phyloP scores from a whole-genome alignment of 2,797 vertebrate species.

The Margarornis squamiger region DNA sequence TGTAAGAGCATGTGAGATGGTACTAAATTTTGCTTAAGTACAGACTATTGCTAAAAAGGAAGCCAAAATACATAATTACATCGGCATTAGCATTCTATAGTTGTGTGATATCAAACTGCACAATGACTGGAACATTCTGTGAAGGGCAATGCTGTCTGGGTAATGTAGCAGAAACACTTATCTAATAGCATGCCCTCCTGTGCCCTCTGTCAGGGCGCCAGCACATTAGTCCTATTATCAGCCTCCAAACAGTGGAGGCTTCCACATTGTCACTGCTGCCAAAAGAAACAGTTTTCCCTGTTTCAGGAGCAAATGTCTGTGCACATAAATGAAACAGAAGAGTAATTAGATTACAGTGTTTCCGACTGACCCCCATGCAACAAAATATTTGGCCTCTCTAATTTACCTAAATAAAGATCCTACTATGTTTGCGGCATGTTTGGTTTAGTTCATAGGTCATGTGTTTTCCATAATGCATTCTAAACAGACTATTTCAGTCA shows the following conservation, averaged over 20 bases:
- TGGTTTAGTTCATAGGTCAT: constrained; percentile 11
- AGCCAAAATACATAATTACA: constrained; percentile 74
- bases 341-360: constrained; percentile 47
- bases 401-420: constrained; percentile 16
- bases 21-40: constrained; percentile 75
- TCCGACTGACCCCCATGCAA: not conserved
- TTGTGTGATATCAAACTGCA: constrained; percentile 48
- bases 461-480: constrained; percentile 26
- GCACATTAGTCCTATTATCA: constrained; percentile 46
- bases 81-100: constrained; percentile 68
- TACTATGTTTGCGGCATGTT: not conserved
- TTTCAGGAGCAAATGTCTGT: constrained; percentile 46
- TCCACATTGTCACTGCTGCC: constrained; percentile 14
- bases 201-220: constrained; percentile 63
- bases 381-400: not conserved
- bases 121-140: constrained; percentile 61
- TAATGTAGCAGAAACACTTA: constrained; percentile 71
- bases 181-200: constrained; percentile 58
- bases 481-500: constrained; percentile 8
- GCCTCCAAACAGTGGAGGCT: constrained; percentile 31
- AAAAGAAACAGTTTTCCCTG: constrained; percentile 37
- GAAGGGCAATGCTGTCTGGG: constrained; percentile 73
- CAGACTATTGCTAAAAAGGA: constrained; percentile 63
- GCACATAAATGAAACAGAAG: constrained; percentile 36
- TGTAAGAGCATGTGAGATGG: constrained; percentile 57